These are phyloP conservation scores for Dufourea novaeangliae DNA, from an alignment of 1,140 invertebrate genomes.

Conservation along the genomic window DNA sequence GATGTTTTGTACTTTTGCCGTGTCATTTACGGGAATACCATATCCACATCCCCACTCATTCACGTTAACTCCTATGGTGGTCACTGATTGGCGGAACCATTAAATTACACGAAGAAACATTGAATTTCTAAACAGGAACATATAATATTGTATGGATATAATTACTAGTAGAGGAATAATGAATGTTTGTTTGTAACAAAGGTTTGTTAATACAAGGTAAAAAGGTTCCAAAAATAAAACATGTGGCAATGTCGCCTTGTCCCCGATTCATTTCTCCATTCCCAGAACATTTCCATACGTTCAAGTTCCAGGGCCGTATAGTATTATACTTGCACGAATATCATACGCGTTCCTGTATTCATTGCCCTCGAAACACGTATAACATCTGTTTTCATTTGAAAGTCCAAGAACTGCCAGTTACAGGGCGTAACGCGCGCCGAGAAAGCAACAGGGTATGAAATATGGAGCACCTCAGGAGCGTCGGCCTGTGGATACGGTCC, in stretches of 20 bases:
- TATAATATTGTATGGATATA: too few species aligned
- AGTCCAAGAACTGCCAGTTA: constrained; percentile 25
- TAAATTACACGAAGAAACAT: too few species aligned
- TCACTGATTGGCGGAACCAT: too few species aligned
- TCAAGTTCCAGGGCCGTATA: not conserved
- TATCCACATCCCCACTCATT: not conserved
- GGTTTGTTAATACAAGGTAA: too few species aligned
- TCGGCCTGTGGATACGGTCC: constrained; percentile 33
- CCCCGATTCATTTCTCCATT: too few species aligned
- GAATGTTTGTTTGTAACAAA: too few species aligned
- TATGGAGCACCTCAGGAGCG: constrained; percentile 34
- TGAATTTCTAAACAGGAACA: too few species aligned
- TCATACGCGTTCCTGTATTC: not conserved
- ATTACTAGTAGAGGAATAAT: too few species aligned
- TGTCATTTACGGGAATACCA: not conserved
- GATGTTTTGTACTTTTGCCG: constrained; percentile 6
- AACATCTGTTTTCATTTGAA: constrained; percentile 33
- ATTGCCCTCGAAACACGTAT: not conserved
- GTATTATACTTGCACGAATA: not conserved
- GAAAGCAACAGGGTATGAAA: constrained; percentile 56
- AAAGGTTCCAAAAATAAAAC: too few species aligned
- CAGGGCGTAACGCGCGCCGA: constrained; percentile 38
- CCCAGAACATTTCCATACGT: too few species aligned
- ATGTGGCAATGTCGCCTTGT: too few species aligned
- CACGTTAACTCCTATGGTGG: too few species aligned